Conservation (phyloP, 2,113 vertebrate species). For the Choloepus hoffmanni region DNA sequence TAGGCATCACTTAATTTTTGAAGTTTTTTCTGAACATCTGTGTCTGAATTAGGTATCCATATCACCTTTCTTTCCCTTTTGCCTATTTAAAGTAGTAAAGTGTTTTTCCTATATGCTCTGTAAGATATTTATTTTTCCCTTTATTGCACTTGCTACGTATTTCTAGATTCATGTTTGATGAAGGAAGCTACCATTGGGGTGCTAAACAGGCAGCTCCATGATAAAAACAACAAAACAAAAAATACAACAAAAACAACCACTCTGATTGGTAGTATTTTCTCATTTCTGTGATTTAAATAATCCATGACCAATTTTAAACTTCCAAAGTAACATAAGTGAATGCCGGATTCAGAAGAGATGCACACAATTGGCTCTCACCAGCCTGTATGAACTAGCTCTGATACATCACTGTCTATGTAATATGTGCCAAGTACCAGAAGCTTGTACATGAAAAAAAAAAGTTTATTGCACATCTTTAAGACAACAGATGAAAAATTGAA, state of each 20-base stretch:
- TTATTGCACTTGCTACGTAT: neutral
- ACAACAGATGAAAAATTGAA: neutral
- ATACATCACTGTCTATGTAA: neutral
- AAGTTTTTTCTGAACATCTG: neutral
- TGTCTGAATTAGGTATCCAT: too few relatives aligned
- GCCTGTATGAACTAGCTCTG: neutral
- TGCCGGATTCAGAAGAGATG: too few relatives aligned
- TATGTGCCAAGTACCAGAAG: neutral
- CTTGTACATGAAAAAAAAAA: neutral
- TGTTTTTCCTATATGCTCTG: neutral
- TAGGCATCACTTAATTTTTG: neutral
- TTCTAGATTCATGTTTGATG: neutral
- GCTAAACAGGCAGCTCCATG: neutral
- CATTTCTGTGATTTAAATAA: neutral
- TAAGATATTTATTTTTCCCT: neutral
- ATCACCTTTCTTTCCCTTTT: neutral
- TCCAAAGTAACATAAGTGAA: neutral
- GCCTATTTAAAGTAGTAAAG: neutral
- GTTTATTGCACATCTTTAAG: neutral
- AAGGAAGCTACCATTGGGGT: neutral
- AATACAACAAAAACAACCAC: neutral
- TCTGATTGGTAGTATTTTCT: neutral
- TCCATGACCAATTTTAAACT: neutral
- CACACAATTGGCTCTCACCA: fast-evolving
- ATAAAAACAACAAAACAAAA: neutral